Base-by-base conservation (phyloP, 2,888 invertebrate genomes). In the Cristatella mucedo region DNA sequence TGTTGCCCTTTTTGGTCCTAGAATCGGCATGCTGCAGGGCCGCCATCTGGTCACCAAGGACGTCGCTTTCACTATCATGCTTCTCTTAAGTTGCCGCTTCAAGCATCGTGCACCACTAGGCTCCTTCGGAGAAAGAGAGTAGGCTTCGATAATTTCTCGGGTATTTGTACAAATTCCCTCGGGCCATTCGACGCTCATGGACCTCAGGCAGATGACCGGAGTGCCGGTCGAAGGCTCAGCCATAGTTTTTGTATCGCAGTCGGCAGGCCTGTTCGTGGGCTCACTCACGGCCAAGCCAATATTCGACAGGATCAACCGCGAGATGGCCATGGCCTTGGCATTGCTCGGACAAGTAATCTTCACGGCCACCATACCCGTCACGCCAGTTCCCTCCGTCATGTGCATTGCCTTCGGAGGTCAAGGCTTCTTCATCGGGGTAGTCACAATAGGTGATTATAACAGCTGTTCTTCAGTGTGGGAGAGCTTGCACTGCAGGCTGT, bases 161-260 rank as follows among this genome's bases (percentile, higher is more conserved):
- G 36, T 7, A 15, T 36, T 5, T 36, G 36, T 22, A 9, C 26
- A 16, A 36, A 36, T 19, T 36, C 36, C 4, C 24, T 36, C 5
- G 36, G 36, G 15, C 36, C 36, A n/a, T n/a, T n/a, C n/a, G 4
- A 36, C 36, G 15, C 13, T 36, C 5, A 36, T 36, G 15, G 36
- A 36, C 36, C 24, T 36, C 3, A 20, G 36, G 18, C 36, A 36
- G 36, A 36, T 36, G n/a, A 19, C 36, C 5, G 13, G n/a, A 15
- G 5, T 36, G 13, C 5, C 36, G 15, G 19, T 36, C 4, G 7
- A n/a, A 4, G 9, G n/a, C 4, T 11, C 36, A 4, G 36, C 36
- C 21, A 26, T 22, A 29, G 26, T 36, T 11, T 36, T 36, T 22
- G 36, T 36, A n/a, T 36, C 36, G 13, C 36, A 36, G 24, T 36